phyloP scores from a whole-genome alignment of 1,140 invertebrate genomes.

The Diabrotica undecimpunctata region DNA sequence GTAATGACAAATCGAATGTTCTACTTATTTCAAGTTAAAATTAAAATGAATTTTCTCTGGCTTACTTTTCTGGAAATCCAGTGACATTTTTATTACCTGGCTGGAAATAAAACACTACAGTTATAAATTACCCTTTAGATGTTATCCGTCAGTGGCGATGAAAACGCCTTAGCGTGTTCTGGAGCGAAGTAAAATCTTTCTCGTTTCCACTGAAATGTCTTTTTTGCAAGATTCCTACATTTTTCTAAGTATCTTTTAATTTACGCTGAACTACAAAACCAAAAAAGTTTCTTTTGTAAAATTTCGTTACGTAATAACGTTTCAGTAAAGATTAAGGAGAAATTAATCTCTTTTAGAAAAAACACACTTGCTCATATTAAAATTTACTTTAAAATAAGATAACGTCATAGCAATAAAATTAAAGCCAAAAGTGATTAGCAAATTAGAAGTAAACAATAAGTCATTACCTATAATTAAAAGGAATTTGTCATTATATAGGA shows the following conservation, averaged over 20 bases:
- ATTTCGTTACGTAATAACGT: neutral
- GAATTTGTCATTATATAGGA: too few species aligned
- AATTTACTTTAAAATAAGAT: neutral
- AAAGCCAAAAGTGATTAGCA: too few species aligned
- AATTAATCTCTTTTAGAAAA: neutral
- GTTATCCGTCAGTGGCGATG: slow-evolving; percentile 1
- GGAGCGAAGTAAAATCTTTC: slow-evolving; percentile 2
- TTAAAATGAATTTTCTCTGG: neutral
- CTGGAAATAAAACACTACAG: slow-evolving; percentile 2
- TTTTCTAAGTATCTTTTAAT: neutral
- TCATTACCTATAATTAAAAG: too few species aligned
- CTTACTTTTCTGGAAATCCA: neutral
- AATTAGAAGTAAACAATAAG: too few species aligned
- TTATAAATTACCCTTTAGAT: slow-evolving; percentile 3
- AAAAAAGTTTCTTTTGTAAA: neutral
- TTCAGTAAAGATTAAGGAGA: neutral
- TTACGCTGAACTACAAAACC: neutral
- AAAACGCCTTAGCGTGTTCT: neutral
- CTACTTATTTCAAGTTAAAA: neutral
- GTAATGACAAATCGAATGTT: too few species aligned
- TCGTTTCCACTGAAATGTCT: neutral
- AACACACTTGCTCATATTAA: neutral
- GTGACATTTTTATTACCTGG: slow-evolving; percentile 2
- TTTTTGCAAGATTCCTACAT: neutral
- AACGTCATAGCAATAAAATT: neutral